These are phyloP conservation scores for Patella caerulea DNA, from an alignment of 2,888 invertebrate genomes.

Conservation along the genomic window DNA sequence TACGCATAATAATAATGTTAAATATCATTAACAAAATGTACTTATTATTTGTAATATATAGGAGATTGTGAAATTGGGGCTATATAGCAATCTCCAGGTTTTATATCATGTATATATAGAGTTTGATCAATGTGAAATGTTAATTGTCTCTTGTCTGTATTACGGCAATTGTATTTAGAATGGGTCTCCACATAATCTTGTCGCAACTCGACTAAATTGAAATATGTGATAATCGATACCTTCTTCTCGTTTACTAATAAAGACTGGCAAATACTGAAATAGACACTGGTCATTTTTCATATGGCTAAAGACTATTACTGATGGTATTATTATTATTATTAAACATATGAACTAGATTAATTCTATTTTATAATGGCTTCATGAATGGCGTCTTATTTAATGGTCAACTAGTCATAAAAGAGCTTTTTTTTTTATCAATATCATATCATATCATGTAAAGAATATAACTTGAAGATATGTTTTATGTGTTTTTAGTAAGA, in stretches of 20 bases:
- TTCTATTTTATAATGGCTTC: neutral
- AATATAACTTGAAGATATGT: too few relatives aligned
- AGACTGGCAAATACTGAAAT: slow-evolving; percentile 4
- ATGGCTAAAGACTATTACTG: neutral
- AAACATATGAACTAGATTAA: neutral
- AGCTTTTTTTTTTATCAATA: too few relatives aligned
- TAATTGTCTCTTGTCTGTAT: neutral
- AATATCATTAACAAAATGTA: too few relatives aligned
- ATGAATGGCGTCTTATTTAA: neutral
- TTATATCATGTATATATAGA: too few relatives aligned
- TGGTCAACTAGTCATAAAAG: neutral
- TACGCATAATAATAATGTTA: too few relatives aligned
- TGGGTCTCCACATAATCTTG: neutral
- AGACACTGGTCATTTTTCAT: slow-evolving; percentile 6
- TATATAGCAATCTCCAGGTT: too few relatives aligned
- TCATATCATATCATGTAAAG: too few relatives aligned
- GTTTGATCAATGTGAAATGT: slow-evolving; percentile 1
- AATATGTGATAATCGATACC: slow-evolving; percentile 8
- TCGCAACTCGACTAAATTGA: slow-evolving; percentile 2
- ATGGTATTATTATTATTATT: neutral
- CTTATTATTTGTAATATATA: too few relatives aligned
- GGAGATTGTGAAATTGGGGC: too few relatives aligned
- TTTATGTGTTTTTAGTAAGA: too few relatives aligned
- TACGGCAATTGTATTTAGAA: neutral
- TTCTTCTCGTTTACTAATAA: neutral